Evolutionary conservation across 2,113 vertebrate genomes (phyloP).

Genomic region (Cyphomyrus discorhynchus): DNA sequence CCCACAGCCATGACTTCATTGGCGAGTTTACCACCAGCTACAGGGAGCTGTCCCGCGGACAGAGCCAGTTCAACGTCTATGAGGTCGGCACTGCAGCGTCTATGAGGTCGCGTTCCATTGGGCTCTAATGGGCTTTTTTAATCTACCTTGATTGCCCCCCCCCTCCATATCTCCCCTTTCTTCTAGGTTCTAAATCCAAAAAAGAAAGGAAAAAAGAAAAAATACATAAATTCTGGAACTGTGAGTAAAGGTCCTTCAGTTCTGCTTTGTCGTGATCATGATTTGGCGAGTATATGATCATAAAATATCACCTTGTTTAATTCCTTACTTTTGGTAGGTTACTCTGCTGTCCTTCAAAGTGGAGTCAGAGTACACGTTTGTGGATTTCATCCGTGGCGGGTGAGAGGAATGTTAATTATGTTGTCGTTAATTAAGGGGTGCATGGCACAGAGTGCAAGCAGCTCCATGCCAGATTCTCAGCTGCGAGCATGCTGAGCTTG

Average conservation of each 20-base stretch:
- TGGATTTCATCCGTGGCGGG: conserved; percentile 97
- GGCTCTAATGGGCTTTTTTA: neutral
- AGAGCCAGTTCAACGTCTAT: conserved; percentile 90
- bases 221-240: conserved; percentile 93
- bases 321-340: conserved; percentile 60
- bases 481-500: neutral
- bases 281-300: neutral
- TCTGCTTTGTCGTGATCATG: conserved; percentile 5
- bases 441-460: neutral
- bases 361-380: conserved; percentile 93
- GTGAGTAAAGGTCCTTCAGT: conserved; percentile 61
- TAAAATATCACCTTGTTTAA: neutral
- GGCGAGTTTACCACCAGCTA: conserved; percentile 98
- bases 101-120: conserved; percentile 61
- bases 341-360: conserved; percentile 94
- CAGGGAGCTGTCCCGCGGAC: conserved; percentile 87
- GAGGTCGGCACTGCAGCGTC: conserved; percentile 69
- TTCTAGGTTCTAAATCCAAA: conserved; percentile 89
- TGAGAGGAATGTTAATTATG: conserved; percentile 56
- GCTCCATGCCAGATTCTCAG: neutral
- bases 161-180: neutral
- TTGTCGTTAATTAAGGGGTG: neutral
- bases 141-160: neutral
- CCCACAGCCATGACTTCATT: conserved; percentile 88
- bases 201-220: conserved; percentile 98